phyloP scores from a whole-genome alignment of 35 echinoderm and acorn worm genomes.

The Patiria miniata region DNA sequence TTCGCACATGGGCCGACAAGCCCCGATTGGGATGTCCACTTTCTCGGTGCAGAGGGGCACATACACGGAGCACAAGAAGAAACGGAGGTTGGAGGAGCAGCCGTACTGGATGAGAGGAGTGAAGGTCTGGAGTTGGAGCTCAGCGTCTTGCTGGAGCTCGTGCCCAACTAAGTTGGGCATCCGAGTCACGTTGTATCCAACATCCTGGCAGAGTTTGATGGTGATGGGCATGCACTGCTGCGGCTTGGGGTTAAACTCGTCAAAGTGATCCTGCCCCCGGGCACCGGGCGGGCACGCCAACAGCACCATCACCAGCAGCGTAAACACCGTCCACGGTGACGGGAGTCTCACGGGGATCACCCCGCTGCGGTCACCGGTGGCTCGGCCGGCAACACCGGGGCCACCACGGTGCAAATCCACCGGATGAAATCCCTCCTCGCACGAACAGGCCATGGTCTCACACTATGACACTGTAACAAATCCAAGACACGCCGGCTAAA shows the following conservation, averaged over 20 bases:
- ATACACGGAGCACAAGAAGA: conserved; percentile 98
- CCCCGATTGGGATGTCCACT: conserved; percentile 85
- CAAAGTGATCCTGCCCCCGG: conserved; percentile 64
- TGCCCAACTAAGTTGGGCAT: conserved; percentile 97
- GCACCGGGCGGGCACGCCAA: neutral
- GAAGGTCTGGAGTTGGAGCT: conserved; percentile 89
- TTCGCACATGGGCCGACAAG: conserved; percentile 93
- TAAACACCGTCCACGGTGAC: neutral
- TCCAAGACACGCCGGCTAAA: neutral
- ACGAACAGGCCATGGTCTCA: neutral
- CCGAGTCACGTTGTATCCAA: conserved; percentile 92
- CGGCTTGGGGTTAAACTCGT: conserved; percentile 84
- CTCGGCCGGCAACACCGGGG: neutral
- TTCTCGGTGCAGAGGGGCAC: conserved; percentile 90
- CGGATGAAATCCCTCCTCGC: neutral
- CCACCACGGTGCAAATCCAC: neutral
- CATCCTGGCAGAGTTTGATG: conserved; percentile 74
- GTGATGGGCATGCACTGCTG: conserved; percentile 82
- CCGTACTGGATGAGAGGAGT: conserved; percentile 97
- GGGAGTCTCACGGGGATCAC: neutral
- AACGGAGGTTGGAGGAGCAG: conserved; percentile 66
- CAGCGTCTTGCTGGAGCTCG: conserved; percentile 91
- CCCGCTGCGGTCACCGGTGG: neutral
- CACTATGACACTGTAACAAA: neutral
- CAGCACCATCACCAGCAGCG: conserved; percentile 32